These are phyloP conservation scores for Timema cristinae DNA, from an alignment of 2,888 invertebrate species.

Conservation along the genomic window DNA sequence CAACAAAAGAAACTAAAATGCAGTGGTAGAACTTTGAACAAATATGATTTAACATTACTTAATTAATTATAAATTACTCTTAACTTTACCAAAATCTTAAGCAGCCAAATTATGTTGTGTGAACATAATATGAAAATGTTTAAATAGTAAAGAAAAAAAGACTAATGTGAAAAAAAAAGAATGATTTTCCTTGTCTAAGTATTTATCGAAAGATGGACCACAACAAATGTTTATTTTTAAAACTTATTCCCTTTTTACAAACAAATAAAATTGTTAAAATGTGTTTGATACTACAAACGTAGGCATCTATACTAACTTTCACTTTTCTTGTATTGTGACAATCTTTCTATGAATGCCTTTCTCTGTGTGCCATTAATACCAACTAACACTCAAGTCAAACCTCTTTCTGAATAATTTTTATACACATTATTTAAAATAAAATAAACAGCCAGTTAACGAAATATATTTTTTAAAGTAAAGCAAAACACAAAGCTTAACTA, in stretches of 20 bases:
- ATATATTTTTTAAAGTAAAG: too few species aligned
- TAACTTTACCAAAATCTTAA: too few species aligned
- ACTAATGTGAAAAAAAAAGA: neutral
- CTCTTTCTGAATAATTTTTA: neutral
- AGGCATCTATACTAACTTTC: neutral
- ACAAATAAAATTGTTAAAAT: neutral
- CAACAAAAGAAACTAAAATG: too few species aligned
- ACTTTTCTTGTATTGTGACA: conserved; percentile 22
- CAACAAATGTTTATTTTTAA: neutral
- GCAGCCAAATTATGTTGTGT: neutral
- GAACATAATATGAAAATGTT: neutral
- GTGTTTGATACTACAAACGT: too few species aligned
- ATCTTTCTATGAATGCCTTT: conserved; percentile 24
- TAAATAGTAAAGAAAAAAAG: neutral
- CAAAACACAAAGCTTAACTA: too few species aligned
- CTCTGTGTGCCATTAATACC: conserved; percentile 16
- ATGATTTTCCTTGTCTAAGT: neutral
- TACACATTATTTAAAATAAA: too few species aligned
- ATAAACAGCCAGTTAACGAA: too few species aligned
- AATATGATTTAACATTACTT: too few species aligned
- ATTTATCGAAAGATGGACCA: neutral
- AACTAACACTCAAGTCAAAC: neutral
- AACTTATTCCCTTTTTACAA: neutral
- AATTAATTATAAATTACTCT: too few species aligned
- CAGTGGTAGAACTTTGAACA: too few species aligned